Base-by-base conservation (phyloP, 2,113 vertebrate genomes). In the Platycercus adscitus region DNA sequence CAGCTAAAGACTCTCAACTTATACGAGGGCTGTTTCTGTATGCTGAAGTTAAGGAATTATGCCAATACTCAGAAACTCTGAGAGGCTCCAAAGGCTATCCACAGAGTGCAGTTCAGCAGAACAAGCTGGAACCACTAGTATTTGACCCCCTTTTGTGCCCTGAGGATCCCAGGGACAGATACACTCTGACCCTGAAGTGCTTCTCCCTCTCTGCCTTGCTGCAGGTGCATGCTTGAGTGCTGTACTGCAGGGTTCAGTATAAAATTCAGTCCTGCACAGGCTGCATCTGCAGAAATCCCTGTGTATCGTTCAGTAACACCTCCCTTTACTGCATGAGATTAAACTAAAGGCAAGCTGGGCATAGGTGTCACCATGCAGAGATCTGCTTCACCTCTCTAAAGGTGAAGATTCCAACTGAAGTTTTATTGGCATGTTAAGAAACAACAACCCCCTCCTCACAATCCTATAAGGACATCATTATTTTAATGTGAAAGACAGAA, bases 141-240 rank as follows among this genome's bases (percentile, higher is more conserved):
- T 64, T 16, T 20, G 13, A 4, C 13, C 6, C 11, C 9, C 3
- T 29, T 47, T 49, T 11, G 8, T 68, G 31, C 24, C 25, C 31
- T 35, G 6, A 76, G 18, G 4, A 35, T 71, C 10, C 64, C 29
- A 65, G 35, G 20, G 10, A 35, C 2, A 17, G 11, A 28, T 3
- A 35, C 8, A 13, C 0, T 1, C 4, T 9, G 15, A 13, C 35
- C 3, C 11, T 21, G 24, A 70, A 10, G 10, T 0, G 0, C 33
- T 35, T 58, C 33, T n/a, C 11, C 10, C 5, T 1, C 23, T 65
- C 29, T 44, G 26, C 24, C 43, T 72, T 72, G 56, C 6, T 77
- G 47, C 63, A 65, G 15, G 39, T 60, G 33, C 31, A 13, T 13
- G 16, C 3, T 26, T 64, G n/a, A 15, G 20, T 25, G 61, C 50